These are phyloP conservation scores for Larimichthys crocea DNA, from an alignment of 2,113 vertebrate species.

Conservation along the genomic window DNA sequence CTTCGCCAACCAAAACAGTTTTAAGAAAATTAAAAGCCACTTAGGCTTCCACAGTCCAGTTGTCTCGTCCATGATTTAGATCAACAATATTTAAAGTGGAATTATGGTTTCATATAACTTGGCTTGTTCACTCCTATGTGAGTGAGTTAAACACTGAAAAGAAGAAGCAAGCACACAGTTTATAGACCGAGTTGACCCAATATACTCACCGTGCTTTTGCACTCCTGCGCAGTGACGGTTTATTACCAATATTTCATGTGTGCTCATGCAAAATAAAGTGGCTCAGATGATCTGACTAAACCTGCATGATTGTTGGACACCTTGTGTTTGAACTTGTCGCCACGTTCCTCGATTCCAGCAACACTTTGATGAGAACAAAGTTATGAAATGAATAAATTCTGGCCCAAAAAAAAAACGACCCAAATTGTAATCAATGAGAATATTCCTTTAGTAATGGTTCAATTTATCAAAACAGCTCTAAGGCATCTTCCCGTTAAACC, in stretches of 20 bases:
- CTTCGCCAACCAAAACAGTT: background rate
- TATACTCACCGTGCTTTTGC: too few relatives aligned
- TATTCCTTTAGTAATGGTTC: slow-evolving; percentile 17
- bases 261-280: background rate
- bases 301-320: too few relatives aligned
- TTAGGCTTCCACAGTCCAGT: background rate
- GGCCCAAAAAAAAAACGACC: background rate
- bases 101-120: background rate
- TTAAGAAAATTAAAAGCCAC: background rate
- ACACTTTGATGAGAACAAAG: background rate
- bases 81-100: background rate
- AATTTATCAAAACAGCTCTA: slow-evolving; percentile 41
- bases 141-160: background rate
- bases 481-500: slow-evolving; percentile 44
- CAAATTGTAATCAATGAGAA: background rate
- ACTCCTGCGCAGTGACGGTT: background rate
- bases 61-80: background rate
- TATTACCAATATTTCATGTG: background rate
- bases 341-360: background rate
- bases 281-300: background rate
- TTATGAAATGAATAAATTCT: background rate
- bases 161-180: background rate
- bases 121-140: background rate
- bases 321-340: background rate
- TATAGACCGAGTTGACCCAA: background rate